Conservation (phyloP, 1,140 invertebrate species). For the Vanessa atalanta region DNA sequence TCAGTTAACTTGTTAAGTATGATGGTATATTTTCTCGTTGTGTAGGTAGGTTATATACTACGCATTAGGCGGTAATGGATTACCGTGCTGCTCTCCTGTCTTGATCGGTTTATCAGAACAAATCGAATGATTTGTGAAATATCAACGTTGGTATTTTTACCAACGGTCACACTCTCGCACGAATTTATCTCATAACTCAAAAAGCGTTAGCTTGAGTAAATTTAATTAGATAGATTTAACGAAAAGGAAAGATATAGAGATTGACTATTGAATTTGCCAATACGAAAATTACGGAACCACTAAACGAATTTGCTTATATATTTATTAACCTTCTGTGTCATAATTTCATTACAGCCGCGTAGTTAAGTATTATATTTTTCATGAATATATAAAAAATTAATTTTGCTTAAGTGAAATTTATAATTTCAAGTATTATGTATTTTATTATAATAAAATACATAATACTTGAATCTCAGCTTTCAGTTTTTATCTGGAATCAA, state of each 20-base stretch:
- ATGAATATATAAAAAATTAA: no score
- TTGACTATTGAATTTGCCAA: conserved; percentile 50
- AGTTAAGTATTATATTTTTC: no score
- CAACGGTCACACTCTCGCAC: conserved; percentile 57
- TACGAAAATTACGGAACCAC: conserved; percentile 38
- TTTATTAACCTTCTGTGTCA: background rate
- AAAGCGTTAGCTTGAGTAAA: conserved; percentile 15
- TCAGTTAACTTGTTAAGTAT: background rate
- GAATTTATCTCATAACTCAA: conserved; percentile 43
- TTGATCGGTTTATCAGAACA: conserved; percentile 20
- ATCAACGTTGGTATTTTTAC: conserved; percentile 31
- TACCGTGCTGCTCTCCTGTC: conserved; percentile 14
- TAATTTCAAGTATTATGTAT: no score
- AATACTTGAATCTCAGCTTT: background rate
- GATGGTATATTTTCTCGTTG: background rate
- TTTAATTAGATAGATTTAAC: background rate
- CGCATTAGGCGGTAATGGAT: background rate
- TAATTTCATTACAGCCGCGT: background rate
- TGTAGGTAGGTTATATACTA: background rate
- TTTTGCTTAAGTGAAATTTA: no score
- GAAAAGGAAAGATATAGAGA: background rate
- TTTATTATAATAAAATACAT: no score
- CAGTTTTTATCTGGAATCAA: background rate
- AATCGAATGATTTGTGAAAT: conserved; percentile 26
- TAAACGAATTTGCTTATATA: background rate